These are phyloP conservation scores for Corvus hawaiiensis DNA, from an alignment of 2,113 vertebrate genomes.

Conservation along the genomic window DNA sequence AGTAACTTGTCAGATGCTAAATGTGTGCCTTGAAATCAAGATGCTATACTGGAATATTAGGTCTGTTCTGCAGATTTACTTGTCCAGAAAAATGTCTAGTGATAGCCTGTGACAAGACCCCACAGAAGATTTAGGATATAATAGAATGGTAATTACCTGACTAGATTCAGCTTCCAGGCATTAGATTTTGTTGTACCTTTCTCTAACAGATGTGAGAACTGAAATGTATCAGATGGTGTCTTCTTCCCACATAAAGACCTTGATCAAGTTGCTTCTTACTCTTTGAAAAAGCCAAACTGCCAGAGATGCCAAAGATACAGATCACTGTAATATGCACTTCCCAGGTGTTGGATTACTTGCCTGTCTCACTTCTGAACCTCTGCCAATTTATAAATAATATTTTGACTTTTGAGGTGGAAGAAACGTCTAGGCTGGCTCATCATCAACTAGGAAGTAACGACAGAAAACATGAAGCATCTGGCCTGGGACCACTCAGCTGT, in stretches of 20 bases:
- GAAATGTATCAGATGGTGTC: not conserved
- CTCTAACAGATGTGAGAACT: not conserved
- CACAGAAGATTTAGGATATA: not conserved
- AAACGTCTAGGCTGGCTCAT: not conserved
- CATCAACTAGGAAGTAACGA: not conserved
- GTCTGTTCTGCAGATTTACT: not conserved
- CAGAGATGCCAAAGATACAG: not conserved
- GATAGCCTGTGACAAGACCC: not conserved
- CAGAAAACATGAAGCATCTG: not conserved
- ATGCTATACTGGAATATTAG: not conserved
- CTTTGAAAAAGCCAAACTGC: not conserved
- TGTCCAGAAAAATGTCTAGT: not conserved
- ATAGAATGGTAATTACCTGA: not conserved
- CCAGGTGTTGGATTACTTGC: not conserved
- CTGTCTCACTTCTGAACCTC: not conserved
- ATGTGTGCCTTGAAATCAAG: not conserved
- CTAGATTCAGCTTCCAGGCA: not conserved
- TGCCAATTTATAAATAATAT: not conserved
- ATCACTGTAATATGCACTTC: not conserved
- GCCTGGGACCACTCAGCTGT: accelerated
- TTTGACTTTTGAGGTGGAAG: not conserved
- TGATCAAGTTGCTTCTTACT: not conserved
- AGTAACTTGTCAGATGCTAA: not conserved
- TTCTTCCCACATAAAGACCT: not conserved
- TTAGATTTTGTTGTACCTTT: not conserved